Evolutionary conservation across 2,888 invertebrate species (phyloP).

Genomic region (Fragum whitleyi): DNA sequence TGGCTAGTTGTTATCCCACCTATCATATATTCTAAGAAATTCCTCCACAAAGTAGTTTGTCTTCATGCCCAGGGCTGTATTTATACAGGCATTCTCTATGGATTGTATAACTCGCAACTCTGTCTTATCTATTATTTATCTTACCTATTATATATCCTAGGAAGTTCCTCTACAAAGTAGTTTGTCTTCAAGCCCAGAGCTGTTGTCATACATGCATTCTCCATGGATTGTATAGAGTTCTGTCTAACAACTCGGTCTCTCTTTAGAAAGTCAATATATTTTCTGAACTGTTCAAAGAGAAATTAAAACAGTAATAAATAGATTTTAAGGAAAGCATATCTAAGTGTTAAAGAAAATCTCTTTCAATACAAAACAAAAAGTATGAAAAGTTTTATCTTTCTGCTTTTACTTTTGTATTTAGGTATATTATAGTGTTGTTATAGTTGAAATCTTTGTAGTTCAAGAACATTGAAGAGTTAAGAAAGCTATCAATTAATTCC

Average conservation of each 20-base stretch:
- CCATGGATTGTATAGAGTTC: conserved; percentile 75
- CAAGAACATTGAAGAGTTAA: too few relatives aligned
- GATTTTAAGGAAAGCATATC: neutral
- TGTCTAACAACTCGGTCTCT: conserved; percentile 55
- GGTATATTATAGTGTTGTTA: too few relatives aligned
- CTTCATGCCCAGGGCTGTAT: conserved; percentile 69
- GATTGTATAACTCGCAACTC: conserved; percentile 69
- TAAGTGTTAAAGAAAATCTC: too few relatives aligned
- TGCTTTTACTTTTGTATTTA: too few relatives aligned
- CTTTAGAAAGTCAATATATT: conserved; percentile 60
- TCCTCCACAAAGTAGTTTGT: conserved; percentile 65
- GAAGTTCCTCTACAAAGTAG: conserved; percentile 68
- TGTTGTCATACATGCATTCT: conserved; percentile 73
- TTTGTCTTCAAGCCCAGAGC: conserved; percentile 67
- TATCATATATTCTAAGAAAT: conserved; percentile 60
- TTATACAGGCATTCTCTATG: conserved; percentile 74
- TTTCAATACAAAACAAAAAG: too few relatives aligned
- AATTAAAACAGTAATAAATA: too few relatives aligned
- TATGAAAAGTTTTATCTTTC: too few relatives aligned
- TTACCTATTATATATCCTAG: conserved; percentile 58
- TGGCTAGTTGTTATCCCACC: too few relatives aligned
- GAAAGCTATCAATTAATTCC: too few relatives aligned
- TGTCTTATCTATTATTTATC: too few relatives aligned
- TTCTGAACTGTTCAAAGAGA: conserved; percentile 50
- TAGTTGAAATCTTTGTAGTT: too few relatives aligned